Conservation (phyloP, 2,888 invertebrate species). For the Meteorus colon region DNA sequence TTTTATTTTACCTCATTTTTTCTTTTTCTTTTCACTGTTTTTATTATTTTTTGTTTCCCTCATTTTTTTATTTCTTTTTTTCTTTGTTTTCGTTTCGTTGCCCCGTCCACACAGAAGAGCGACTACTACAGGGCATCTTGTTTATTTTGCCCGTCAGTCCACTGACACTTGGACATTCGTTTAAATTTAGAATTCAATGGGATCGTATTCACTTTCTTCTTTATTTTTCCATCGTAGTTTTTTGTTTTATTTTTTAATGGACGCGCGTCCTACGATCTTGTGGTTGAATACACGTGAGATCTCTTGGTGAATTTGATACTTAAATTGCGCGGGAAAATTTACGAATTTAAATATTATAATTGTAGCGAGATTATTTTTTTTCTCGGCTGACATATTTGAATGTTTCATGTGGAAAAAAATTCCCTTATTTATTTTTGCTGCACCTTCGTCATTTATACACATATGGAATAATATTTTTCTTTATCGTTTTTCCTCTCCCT, state of each 20-base stretch:
- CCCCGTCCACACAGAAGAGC: constrained; percentile 42
- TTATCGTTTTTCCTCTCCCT: constrained; percentile 20
- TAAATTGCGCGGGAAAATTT: constrained; percentile 1
- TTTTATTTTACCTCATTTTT: constrained; percentile 32
- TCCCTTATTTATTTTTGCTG: constrained; percentile 34
- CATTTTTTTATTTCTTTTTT: background rate
- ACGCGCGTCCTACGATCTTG: too few relatives aligned
- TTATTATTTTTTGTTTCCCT: constrained; percentile 46
- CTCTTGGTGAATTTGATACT: background rate
- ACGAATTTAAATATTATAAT: background rate
- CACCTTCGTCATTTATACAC: constrained; percentile 17
- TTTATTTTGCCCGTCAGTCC: constrained; percentile 71
- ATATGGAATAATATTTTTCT: background rate
- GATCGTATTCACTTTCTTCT: constrained; percentile 71
- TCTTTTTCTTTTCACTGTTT: constrained; percentile 42
- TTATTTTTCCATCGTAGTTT: constrained; percentile 65
- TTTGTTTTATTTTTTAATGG: constrained; percentile 62
- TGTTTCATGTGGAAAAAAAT: background rate
- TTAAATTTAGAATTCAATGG: constrained; percentile 74
- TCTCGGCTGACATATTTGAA: background rate
- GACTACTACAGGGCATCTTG: constrained; percentile 64
- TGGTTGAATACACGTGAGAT: background rate
- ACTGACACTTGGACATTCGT: constrained; percentile 70
- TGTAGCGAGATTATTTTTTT: background rate
- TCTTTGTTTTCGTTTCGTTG: constrained; percentile 46